phyloP scores from a whole-genome alignment of 2,888 invertebrate species.

The Coelinius sp. region DNA sequence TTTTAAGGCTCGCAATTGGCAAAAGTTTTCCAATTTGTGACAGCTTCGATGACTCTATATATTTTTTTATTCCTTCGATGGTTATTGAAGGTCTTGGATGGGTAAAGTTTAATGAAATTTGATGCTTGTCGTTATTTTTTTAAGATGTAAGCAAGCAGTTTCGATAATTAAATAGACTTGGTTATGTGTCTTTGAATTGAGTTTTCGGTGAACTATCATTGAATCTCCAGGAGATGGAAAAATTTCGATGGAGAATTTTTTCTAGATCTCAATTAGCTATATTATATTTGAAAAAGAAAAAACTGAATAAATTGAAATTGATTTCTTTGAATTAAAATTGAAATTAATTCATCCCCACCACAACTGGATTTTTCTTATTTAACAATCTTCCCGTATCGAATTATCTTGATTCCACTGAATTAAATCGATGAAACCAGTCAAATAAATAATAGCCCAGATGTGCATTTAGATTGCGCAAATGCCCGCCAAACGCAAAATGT shows the following conservation, averaged over 20 bases:
- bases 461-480: not conserved
- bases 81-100: not conserved
- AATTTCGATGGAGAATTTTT: no score
- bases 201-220: no score
- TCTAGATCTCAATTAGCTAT: no score
- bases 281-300: no score
- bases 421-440: not conserved
- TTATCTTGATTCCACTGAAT: not conserved
- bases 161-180: not conserved
- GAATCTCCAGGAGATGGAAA: no score
- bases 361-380: no score
- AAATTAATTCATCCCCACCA: no score
- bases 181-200: no score
- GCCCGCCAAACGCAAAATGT: not conserved
- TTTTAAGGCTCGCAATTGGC: not conserved
- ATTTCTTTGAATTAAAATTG: no score
- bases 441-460: conserved; percentile 10
- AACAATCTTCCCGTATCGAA: no score
- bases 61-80: not conserved
- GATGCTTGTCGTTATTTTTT: not conserved
- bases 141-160: not conserved
- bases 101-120: not conserved
- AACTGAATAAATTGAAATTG: no score
- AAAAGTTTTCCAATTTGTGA: conserved; percentile 17
- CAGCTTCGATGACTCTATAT: not conserved